A percentile compares a stretch with the other conserved stretches of the same genome.
These are phyloP conservation scores for Bos javanicus DNA, from an alignment of 2,113 vertebrate species.

Conservation along the genomic window DNA sequence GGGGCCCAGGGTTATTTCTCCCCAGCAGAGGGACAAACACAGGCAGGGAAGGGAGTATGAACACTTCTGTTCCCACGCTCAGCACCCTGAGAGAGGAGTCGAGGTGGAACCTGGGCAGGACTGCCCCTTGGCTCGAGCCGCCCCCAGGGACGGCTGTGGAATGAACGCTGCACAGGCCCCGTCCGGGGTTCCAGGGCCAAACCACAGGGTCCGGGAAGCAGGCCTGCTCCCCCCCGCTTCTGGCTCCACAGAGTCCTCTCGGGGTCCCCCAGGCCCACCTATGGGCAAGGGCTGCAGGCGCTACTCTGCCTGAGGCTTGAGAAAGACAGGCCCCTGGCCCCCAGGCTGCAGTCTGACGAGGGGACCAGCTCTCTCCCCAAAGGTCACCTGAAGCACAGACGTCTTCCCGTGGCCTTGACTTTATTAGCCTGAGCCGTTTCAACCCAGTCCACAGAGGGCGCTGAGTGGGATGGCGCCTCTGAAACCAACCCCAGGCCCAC, in stretches of 20 bases:
- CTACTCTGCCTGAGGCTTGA: fast-evolving
- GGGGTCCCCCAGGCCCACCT: not conserved
- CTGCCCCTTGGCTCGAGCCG: not conserved
- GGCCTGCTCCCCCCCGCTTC: not conserved
- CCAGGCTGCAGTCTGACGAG: not conserved
- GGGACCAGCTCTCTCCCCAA: not conserved
- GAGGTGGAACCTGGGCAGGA: fast-evolving
- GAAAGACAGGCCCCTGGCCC: not conserved
- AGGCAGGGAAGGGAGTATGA: fast-evolving
- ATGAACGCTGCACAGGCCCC: fast-evolving
- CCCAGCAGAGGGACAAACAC: not conserved
- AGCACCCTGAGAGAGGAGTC: not conserved
- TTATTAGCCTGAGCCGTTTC: not conserved
- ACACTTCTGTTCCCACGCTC: not conserved
- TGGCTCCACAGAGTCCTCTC: not conserved
- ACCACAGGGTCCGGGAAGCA: fast-evolving
- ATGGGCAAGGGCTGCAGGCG: not conserved
- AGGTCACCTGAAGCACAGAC: not conserved
- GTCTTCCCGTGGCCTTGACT: fast-evolving
- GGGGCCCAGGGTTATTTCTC: too few relatives aligned
- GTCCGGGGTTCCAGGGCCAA: not conserved
- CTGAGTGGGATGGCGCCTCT: fast-evolving
- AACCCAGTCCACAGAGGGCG: not conserved
- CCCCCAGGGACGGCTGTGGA: not conserved
- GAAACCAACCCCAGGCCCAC: not conserved